phyloP scores from a whole-genome alignment of 2,113 vertebrate genomes.

The Plectropomus leopardus region DNA sequence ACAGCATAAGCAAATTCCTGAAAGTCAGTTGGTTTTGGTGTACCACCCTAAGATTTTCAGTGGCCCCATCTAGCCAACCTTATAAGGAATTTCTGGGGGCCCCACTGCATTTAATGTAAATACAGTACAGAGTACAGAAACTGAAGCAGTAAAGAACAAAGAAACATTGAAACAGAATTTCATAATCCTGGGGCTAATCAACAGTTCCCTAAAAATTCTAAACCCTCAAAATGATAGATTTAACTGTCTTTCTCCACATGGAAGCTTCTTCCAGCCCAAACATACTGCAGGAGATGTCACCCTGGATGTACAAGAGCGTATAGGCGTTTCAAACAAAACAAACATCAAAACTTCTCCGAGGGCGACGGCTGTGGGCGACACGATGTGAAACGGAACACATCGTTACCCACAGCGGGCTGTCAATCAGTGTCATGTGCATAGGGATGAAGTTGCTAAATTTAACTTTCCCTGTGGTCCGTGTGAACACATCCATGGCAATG shows the following conservation, averaged over 20 bases:
- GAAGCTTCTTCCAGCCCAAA: constrained; percentile 45
- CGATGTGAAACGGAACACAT: constrained; percentile 65
- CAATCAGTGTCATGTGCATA: constrained; percentile 69
- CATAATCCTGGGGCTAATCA: not conserved
- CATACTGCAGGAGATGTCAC: constrained; percentile 37
- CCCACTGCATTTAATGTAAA: too few relatives aligned
- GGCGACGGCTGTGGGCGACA: constrained; percentile 69
- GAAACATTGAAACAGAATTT: not conserved
- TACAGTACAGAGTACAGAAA: not conserved
- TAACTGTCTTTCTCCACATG: constrained; percentile 22
- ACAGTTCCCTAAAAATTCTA: not conserved
- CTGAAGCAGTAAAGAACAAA: not conserved
- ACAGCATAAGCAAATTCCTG: too few relatives aligned
- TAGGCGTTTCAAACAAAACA: constrained; percentile 72
- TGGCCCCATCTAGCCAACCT: too few relatives aligned
- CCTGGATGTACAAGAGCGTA: constrained; percentile 34
- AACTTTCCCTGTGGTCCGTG: constrained; percentile 50
- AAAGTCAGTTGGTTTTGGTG: too few relatives aligned
- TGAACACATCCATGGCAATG: constrained; percentile 33
- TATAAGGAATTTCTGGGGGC: too few relatives aligned
- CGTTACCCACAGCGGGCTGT: constrained; percentile 71
- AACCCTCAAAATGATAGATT: constrained; percentile 7
- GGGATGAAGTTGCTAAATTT: constrained; percentile 65
- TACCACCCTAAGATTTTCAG: too few relatives aligned
- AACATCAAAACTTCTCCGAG: constrained; percentile 67